Base-by-base conservation (phyloP, 2,888 invertebrate species). In the Meganola albula region DNA sequence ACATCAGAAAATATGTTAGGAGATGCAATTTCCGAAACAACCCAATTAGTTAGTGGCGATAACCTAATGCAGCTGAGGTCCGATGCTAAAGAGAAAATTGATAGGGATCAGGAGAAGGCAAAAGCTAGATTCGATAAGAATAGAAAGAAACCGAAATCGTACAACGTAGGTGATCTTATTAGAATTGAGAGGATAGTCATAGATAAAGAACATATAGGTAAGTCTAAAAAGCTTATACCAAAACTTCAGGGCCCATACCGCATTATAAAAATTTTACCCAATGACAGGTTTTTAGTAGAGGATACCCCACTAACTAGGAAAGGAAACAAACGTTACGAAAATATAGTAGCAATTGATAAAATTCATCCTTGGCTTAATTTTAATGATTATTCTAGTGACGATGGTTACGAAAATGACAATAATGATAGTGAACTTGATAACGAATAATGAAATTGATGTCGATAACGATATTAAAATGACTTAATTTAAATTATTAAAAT, bases 1-100 rank as follows among this genome's bases (percentile, higher is more conserved):
- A 33, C 40, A 1, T 29, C 49, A 0, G 34, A 44, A 24, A 39
- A 34, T 12, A 3, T 47, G 3, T 24, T 44, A 5, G 40, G 24
- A 29, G 37, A 40, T 2, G 7, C 37, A 5, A 34, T 27, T 10
- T n/a, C 23, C 2, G 43, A 40, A 6, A 31, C 18, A 12, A 10
- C 14, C 1, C 23, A 27, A 10, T 10, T 10, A 12, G 9, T 21
- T 2, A 14, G n/a, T 3, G 24, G 20, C 5, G 16, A 31, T 23
- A 27, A 5, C 10, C 10, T 41, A 18, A 13, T 28, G 6, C 20
- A 37, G 2, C 9, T 42, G 2, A 40, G 42, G 26, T n/a, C 24
- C 2, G 21, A 24, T 7, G 42, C 42, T n/a, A 24, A 11, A 7
- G 31, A 31, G 1, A 14, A 14, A 2, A 46, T 46, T 10, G 10